These are phyloP conservation scores for Agrotis ipsilon DNA, from an alignment of 2,888 invertebrate genomes.

Conservation along the genomic window DNA sequence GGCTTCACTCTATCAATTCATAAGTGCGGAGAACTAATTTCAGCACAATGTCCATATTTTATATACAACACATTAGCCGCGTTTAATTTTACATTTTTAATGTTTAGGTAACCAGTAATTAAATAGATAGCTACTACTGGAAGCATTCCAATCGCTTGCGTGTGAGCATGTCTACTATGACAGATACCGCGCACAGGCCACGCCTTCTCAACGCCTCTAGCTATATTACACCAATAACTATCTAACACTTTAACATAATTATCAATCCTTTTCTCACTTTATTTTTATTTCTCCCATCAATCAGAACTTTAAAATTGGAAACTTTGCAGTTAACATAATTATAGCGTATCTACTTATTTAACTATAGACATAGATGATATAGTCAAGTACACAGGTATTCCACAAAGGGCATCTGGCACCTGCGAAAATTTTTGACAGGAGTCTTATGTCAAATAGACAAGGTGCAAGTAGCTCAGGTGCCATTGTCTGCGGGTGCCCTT, in stretches of 20 bases:
- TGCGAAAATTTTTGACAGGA: no score
- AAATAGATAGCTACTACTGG: slow-evolving; percentile 43
- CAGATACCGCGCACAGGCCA: slow-evolving; percentile 41
- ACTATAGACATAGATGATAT: no score
- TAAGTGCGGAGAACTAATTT: slow-evolving; percentile 22
- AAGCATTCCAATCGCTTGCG: slow-evolving; percentile 29
- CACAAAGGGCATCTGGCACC: no score
- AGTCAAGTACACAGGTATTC: no score
- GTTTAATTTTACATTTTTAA: slow-evolving; percentile 2
- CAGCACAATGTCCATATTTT: not conserved
- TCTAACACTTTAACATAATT: slow-evolving; percentile 27
- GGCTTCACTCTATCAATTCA: slow-evolving; percentile 19
- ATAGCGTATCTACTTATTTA: no score
- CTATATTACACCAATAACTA: slow-evolving; percentile 54
- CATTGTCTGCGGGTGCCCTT: no score
- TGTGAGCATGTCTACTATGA: slow-evolving; percentile 28
- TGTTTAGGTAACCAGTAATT: slow-evolving; percentile 28
- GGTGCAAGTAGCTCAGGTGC: no score
- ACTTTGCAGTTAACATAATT: not conserved
- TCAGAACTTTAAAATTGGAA: slow-evolving; percentile 6
- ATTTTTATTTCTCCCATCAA: slow-evolving; percentile 25
- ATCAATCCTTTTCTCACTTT: slow-evolving; percentile 17
- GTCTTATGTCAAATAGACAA: no score
- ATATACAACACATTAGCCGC: not conserved
- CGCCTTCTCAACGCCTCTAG: slow-evolving; percentile 57